These are phyloP conservation scores for Drosophila elegans DNA, from an alignment of 1,140 invertebrate genomes.

Conservation along the genomic window DNA sequence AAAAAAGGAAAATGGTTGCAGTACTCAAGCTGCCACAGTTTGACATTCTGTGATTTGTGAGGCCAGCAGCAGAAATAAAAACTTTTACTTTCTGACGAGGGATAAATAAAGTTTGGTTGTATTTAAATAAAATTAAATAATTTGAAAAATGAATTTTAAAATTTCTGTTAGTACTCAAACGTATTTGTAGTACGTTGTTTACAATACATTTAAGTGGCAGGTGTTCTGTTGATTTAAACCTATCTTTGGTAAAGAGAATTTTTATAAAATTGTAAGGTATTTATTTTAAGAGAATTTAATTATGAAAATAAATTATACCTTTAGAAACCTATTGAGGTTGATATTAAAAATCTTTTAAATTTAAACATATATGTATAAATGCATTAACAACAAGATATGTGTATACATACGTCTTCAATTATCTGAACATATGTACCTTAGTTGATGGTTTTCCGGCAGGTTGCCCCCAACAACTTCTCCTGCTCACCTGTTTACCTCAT, in stretches of 20 bases:
- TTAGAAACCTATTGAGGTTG: no score
- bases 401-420: constrained; percentile 28
- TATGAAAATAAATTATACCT: no score
- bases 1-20: constrained; percentile 40
- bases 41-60: constrained; percentile 39
- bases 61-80: constrained; percentile 6
- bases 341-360: no score
- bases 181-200: not conserved
- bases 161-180: not conserved
- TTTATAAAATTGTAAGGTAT: no score
- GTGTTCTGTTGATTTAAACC: no score
- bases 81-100: constrained; percentile 49
- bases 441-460: constrained; percentile 55
- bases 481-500: constrained; percentile 30
- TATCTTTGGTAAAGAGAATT: no score
- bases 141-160: constrained; percentile 31
- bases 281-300: no score
- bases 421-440: constrained; percentile 35
- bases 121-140: constrained; percentile 22
- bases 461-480: constrained; percentile 25
- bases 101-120: constrained; percentile 3
- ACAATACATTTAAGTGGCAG: not conserved
- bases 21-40: constrained; percentile 49
- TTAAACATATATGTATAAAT: not conserved
- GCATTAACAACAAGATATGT: not conserved